Conservation (phyloP, 2,797 vertebrate species). For the Benthosema pterotum region DNA sequence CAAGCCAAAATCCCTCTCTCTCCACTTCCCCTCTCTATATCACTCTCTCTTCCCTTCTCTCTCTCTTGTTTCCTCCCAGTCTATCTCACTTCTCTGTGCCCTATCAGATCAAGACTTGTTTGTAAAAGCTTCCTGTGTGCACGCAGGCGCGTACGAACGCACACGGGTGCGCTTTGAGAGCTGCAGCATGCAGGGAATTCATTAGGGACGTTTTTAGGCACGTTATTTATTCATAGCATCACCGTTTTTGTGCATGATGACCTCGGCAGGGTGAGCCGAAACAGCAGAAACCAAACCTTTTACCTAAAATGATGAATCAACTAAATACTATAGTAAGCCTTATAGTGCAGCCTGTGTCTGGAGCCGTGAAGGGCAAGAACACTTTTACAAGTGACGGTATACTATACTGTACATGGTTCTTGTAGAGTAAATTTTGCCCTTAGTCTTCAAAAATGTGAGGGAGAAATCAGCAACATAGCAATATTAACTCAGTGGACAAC, state of each 20-base stretch:
- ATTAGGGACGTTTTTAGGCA: conserved; percentile 61
- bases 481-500: no score
- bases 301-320: background rate
- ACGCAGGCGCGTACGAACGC: background rate
- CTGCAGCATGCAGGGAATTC: conserved; percentile 70
- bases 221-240: conserved; percentile 62
- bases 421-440: no score
- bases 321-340: no score
- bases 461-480: no score
- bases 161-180: conserved; percentile 32
- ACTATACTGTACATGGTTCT: no score
- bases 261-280: conserved; percentile 30
- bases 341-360: no score
- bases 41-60: conserved; percentile 6
- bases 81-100: conserved; percentile 44
- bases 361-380: no score
- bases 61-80: conserved; percentile 30
- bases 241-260: conserved; percentile 58
- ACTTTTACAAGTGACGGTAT: no score
- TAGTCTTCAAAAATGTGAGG: no score
- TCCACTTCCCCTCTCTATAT: conserved; percentile 21
- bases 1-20: background rate
- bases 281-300: conserved; percentile 6
- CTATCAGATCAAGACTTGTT: conserved; percentile 61
- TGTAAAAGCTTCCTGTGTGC: conserved; percentile 49